phyloP scores from a whole-genome alignment of 2,888 invertebrate species.

The Dascillus cervinus region DNA sequence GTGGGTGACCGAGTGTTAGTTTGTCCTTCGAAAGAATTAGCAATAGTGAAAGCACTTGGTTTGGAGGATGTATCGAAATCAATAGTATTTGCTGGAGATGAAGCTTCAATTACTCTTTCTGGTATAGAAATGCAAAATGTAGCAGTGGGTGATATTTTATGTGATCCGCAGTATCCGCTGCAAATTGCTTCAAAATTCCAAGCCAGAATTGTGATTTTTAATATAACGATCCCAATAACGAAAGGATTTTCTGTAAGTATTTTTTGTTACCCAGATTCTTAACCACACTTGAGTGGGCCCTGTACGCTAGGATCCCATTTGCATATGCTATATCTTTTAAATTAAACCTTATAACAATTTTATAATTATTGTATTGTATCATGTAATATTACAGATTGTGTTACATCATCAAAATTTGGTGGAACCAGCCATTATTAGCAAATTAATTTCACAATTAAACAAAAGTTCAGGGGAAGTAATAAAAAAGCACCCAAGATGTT shows the following conservation, averaged over 20 bases:
- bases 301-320: not conserved
- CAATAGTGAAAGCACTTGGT: constrained; percentile 67
- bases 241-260: constrained; percentile 71
- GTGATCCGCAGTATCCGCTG: constrained; percentile 74
- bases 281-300: not conserved
- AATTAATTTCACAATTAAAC: constrained; percentile 77
- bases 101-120: constrained; percentile 72
- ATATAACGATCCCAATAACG: constrained; percentile 82
- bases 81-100: constrained; percentile 90
- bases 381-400: constrained; percentile 57
- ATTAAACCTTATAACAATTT: constrained; percentile 1
- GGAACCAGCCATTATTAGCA: constrained; percentile 84
- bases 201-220: constrained; percentile 91
- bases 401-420: constrained; percentile 90
- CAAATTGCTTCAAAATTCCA: constrained; percentile 74
- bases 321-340: constrained; percentile 1
- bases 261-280: not conserved
- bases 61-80: constrained; percentile 65
- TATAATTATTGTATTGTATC: constrained; percentile 9
- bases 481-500: constrained; percentile 83
- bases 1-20: constrained; percentile 81
- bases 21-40: constrained; percentile 76
- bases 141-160: constrained; percentile 78
- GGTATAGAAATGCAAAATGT: constrained; percentile 82
- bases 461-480: constrained; percentile 87